A percentile compares a stretch with the other conserved stretches of the same genome.
phyloP scores from a whole-genome alignment of 92 coral and sea anemone species.

The Zoanthus sansibaricus region DNA sequence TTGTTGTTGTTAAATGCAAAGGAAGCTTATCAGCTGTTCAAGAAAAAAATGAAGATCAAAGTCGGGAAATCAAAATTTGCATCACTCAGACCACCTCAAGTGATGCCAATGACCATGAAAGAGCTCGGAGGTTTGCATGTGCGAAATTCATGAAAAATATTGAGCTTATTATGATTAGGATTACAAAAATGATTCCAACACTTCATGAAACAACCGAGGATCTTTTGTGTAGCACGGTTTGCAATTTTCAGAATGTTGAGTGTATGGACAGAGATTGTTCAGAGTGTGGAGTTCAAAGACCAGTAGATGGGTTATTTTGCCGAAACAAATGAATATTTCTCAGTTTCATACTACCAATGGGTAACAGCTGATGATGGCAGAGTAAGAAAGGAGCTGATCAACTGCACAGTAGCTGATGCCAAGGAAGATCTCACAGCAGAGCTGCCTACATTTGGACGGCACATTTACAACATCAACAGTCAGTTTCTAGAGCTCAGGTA shows the following conservation, averaged over 20 bases:
- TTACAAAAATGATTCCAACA: slow-evolving; percentile 41
- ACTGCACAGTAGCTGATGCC: slow-evolving; percentile 22
- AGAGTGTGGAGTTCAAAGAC: slow-evolving; percentile 65
- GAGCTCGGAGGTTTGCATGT: slow-evolving; percentile 59
- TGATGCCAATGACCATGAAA: slow-evolving; percentile 63
- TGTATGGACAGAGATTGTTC: slow-evolving; percentile 66
- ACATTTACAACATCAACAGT: too few relatives aligned
- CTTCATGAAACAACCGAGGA: slow-evolving; percentile 54
- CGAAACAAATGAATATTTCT: not conserved
- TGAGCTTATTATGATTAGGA: slow-evolving; percentile 57
- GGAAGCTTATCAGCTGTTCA: slow-evolving; percentile 60
- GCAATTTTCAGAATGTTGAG: slow-evolving; percentile 47
- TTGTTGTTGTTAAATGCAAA: slow-evolving; percentile 58
- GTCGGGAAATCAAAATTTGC: slow-evolving; percentile 62
- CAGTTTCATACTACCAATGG: not conserved
- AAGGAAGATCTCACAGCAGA: slow-evolving; percentile 13
- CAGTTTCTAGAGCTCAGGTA: too few relatives aligned
- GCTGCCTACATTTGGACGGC: too few relatives aligned
- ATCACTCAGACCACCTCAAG: slow-evolving; percentile 65
- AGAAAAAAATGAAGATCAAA: slow-evolving; percentile 38
- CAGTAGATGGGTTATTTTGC: slow-evolving; percentile 40
- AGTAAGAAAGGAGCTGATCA: slow-evolving; percentile 51
- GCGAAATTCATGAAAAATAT: slow-evolving; percentile 68
- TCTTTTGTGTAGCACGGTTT: slow-evolving; percentile 51
- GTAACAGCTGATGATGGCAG: slow-evolving; percentile 19